phyloP scores from a whole-genome alignment of 2,113 vertebrate species.

The Anhinga rufa region DNA sequence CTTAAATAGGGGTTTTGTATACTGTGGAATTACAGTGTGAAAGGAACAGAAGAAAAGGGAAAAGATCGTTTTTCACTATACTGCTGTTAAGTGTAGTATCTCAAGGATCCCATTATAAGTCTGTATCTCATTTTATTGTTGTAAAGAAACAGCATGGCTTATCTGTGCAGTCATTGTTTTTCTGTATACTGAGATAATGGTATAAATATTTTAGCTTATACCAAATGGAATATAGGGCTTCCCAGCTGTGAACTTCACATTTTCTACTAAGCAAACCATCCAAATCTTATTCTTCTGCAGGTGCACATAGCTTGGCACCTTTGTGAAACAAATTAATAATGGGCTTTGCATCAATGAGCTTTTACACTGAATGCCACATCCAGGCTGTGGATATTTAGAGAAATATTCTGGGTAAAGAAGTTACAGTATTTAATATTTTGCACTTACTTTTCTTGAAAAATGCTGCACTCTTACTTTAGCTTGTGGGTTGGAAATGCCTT shows the following conservation, averaged over 20 bases:
- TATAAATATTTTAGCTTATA: not conserved
- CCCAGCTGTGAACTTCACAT: not conserved
- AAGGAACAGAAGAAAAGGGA: constrained; percentile 20
- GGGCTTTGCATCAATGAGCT: not conserved
- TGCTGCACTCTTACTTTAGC: not conserved
- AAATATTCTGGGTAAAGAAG: not conserved
- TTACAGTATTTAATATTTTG: not conserved
- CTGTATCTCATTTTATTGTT: not conserved
- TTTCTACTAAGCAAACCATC: not conserved
- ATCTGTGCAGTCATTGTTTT: not conserved
- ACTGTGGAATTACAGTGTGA: not conserved
- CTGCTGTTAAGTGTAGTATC: not conserved
- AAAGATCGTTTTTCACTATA: not conserved
- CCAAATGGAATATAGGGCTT: not conserved
- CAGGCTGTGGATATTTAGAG: not conserved
- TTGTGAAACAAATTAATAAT: not conserved
- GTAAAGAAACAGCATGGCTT: not conserved
- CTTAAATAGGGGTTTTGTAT: constrained; percentile 22
- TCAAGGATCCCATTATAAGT: not conserved
- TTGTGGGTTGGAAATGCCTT: not conserved
- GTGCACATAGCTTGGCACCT: not conserved
- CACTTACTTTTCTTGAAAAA: not conserved
- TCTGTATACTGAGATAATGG: not conserved
- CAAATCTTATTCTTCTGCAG: not conserved
- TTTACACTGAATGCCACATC: not conserved